Base-by-base conservation (phyloP, 2,113 vertebrate species). In the Podocnemis expansa region DNA sequence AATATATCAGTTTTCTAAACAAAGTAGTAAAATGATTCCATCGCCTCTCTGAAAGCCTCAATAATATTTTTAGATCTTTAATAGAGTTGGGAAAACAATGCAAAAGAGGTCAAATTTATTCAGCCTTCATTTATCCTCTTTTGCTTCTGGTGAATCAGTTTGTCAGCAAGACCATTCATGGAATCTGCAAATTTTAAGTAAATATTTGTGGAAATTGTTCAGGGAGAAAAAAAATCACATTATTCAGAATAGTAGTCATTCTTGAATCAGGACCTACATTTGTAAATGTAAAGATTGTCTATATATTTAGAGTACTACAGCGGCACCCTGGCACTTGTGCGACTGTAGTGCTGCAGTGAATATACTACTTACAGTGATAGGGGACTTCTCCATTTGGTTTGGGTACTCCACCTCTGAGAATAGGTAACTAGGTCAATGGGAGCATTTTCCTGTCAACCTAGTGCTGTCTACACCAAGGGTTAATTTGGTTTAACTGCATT, bases 1-100 rank as follows among this genome's bases (percentile, higher is more conserved):
- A 92, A 92, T 91, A 82, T 67, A 81, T 60, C 80, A 94, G 63
- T 73, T 55, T 29, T 70, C 87, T 88, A 79, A 94, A 96, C 10
- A 60, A 55, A 67, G 31, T 56, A 81, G 80, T 87, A 88, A 89
- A 96, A 67, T 82, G 1, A 1, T 83, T 94, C 85, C 9, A 78
- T 81, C 29, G 84, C n/a, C 8, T 52, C 17, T 75, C 85, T 85
- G 84, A 34, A 89, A 82, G 25, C 29, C 78, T 54, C 78, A 75
- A 38, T 80, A 55, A 52, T 54, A 10, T 2, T 31, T 51, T 5
- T 41, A 6, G 51, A 80, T 86, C 88, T 90, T 43, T 73, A 58
- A 29, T 43, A 52, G 43, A 54, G 45, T 27, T 91, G 51, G 78
- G 67, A 76, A 87, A 52, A 60, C 25, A 55, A 73, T 82, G 27